Base-by-base conservation (phyloP, 2,797 vertebrate species). In the Lutjanus argentimaculatus region DNA sequence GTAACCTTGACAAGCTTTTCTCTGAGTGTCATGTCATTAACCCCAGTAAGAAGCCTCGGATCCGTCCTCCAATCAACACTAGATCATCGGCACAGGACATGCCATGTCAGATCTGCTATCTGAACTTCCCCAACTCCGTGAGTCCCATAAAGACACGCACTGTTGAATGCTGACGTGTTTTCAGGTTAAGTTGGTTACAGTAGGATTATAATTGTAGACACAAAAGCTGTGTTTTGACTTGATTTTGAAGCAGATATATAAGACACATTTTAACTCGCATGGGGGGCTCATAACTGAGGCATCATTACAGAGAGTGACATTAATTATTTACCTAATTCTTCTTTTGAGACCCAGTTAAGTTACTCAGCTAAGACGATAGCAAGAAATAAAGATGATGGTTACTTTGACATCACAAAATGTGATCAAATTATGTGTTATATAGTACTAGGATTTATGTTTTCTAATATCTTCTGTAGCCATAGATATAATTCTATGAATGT, bases 1-100 rank as follows among this genome's bases (percentile, higher is more conserved):
- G 99, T 81, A 99, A 99, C 93, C 95, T 99, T 95, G 99, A 99
- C 96, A 99, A 99, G 94, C 97, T 99, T 89, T 99, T 99, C 94
- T 98, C 99, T 5, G 99, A 99, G 95, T 99, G 99, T 97, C 99
- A 99, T 56, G 99, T 99, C 91, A 99, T 99, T 94, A 99, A 99
- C 93, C 99, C 99, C 83, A 99, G 98, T 95, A 99, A 99, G 96
- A 99, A 99, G 94, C 98, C 98, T 80, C 96, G 98, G 85, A 98
- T 97, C 59, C 98, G 98, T 92, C 97, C 94, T 86, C 89, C 98
- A 91, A 98, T 99, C 97, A 99, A 98, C 94, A 99, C 99, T 70
- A 96, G 98, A 89, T 99, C 99, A 15, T 98, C 99, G 40, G 97
- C 98, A 86, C 98, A 99, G 95, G 99, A 99, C 90, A 97, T 99